These are phyloP conservation scores for Coryphaenoides rupestris DNA, from an alignment of 2,113 vertebrate genomes.

Conservation along the genomic window DNA sequence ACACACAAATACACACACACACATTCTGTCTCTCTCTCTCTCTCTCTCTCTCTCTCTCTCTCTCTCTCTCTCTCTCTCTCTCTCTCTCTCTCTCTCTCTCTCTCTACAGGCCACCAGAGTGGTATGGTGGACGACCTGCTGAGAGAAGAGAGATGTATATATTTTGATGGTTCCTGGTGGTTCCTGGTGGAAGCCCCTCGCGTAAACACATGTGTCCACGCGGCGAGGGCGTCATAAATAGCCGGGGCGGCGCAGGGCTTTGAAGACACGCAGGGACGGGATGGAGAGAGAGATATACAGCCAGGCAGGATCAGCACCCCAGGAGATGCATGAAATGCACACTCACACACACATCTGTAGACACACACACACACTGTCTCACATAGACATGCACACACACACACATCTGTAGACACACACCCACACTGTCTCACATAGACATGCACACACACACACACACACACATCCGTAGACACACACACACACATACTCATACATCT, in stretches of 20 bases:
- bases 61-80: not conserved
- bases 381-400: no score
- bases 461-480: not conserved
- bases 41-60: not conserved
- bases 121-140: slow-evolving; percentile 22
- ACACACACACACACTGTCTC: slow-evolving; percentile 13
- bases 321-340: slow-evolving; percentile 61
- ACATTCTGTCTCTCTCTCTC: not conserved
- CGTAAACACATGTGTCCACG: slow-evolving; percentile 61
- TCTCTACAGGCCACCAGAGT: not conserved
- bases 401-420: slow-evolving; percentile 6
- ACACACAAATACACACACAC: slow-evolving; percentile 5
- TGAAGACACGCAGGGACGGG: slow-evolving; percentile 63
- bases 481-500: slow-evolving; percentile 1
- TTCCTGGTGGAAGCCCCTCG: slow-evolving; percentile 47
- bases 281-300: slow-evolving; percentile 61
- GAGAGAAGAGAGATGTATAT: slow-evolving; percentile 37
- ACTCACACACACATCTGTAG: slow-evolving; percentile 37
- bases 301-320: slow-evolving; percentile 57
- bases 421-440: no score
- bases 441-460: not conserved
- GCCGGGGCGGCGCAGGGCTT: slow-evolving; percentile 60
- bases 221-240: slow-evolving; percentile 67
- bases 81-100: not conserved
- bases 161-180: slow-evolving; percentile 37